A percentile compares a stretch with the other conserved stretches of the same genome.
Conservation (phyloP, 2,888 invertebrate genomes). For the Glomeris marginata region DNA sequence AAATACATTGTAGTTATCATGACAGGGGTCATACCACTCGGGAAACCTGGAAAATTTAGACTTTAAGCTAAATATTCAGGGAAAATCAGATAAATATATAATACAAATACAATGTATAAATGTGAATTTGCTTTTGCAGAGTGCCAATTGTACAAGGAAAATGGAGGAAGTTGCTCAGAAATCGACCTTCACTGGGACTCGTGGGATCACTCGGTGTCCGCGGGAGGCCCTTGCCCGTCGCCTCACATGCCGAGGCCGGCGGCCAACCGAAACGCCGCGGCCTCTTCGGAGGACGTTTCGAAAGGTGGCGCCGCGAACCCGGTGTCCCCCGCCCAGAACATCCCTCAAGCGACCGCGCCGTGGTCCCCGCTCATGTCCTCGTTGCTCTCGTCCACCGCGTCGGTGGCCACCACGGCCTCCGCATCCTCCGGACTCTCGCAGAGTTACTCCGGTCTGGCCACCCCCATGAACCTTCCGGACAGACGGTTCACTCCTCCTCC, state of each 20-base stretch:
- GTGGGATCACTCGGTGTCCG: constrained; percentile 51
- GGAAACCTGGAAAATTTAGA: no score
- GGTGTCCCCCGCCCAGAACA: constrained; percentile 15
- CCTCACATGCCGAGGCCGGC: constrained; percentile 24
- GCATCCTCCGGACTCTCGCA: constrained; percentile 8
- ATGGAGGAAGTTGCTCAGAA: constrained; percentile 35
- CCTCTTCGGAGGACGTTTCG: constrained; percentile 33
- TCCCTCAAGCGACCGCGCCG: constrained; percentile 15
- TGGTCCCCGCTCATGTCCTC: constrained; percentile 17
- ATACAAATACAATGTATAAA: no score
- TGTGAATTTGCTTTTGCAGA: constrained; percentile 32
- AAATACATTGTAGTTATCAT: no score
- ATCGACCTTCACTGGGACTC: constrained; percentile 84
- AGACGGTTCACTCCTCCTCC: constrained; percentile 36
- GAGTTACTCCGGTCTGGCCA: constrained; percentile 22
- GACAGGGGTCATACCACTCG: no score
- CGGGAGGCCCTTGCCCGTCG: constrained; percentile 26
- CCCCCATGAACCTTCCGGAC: constrained; percentile 35
- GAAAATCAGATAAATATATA: no score
- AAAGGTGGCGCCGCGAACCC: constrained; percentile 13
- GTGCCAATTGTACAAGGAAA: constrained; percentile 37
- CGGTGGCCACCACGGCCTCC: background rate
- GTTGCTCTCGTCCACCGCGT: constrained; percentile 15
- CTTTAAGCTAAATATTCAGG: no score
- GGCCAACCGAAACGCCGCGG: constrained; percentile 17